A percentile compares a stretch with the other conserved stretches of the same genome.
Evolutionary conservation across 2,113 vertebrate genomes (phyloP).

Genomic region (Chamaea fasciata): DNA sequence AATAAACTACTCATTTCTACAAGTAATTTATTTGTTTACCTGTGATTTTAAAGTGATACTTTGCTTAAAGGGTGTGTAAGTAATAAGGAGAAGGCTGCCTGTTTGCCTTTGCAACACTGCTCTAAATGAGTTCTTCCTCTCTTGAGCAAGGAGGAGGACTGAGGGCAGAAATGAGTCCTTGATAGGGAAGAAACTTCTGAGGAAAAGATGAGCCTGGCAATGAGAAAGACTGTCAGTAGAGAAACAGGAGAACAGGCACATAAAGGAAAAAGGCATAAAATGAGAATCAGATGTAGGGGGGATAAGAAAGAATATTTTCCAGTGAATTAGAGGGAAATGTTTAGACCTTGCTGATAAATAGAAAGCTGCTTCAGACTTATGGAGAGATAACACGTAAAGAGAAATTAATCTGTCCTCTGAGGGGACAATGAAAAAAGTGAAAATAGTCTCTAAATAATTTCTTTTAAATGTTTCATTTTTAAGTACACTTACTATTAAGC

Average conservation of each 20-base stretch:
- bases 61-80: not conserved
- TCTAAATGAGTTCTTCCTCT: not conserved
- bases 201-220: not conserved
- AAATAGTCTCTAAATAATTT: not conserved
- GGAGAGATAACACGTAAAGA: not conserved
- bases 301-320: not conserved
- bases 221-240: not conserved
- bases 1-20: not conserved
- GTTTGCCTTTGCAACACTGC: not conserved
- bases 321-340: not conserved
- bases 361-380: not conserved
- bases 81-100: not conserved
- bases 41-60: not conserved
- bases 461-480: not conserved
- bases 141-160: not conserved
- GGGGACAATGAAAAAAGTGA: not conserved
- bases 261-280: not conserved
- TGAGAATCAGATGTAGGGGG: not conserved
- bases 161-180: not conserved
- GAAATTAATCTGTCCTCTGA: not conserved
- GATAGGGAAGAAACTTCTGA: not conserved
- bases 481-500: not conserved
- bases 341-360: not conserved
- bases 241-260: not conserved
- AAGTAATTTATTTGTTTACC: not conserved